A percentile compares a stretch with the other conserved stretches of the same genome.
Evolutionary conservation across 1,140 invertebrate species (phyloP).

Genomic region (Cyclargus thomasi): DNA sequence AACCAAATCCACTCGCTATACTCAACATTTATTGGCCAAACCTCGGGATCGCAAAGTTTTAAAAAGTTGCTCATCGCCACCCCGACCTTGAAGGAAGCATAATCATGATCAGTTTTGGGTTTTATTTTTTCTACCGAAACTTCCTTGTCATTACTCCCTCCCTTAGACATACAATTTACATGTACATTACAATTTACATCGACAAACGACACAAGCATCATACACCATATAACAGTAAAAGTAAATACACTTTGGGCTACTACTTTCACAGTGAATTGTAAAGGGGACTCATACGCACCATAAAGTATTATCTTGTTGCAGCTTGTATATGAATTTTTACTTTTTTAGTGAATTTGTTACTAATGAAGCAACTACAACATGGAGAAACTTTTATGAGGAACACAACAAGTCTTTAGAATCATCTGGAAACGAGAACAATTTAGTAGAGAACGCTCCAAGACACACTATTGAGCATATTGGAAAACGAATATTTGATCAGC

Average conservation of each 20-base stretch:
- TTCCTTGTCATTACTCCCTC: no score
- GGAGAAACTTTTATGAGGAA: constrained; percentile 66
- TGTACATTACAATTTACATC: no score
- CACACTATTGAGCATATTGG: constrained; percentile 47
- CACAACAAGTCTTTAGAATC: constrained; percentile 62
- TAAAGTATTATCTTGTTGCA: neutral
- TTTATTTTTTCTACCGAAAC: neutral
- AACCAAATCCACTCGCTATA: neutral
- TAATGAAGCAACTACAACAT: constrained; percentile 62
- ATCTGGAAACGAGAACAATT: constrained; percentile 46
- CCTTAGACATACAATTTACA: no score
- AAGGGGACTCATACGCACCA: no score
- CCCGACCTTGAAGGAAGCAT: neutral
- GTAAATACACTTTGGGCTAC: no score
- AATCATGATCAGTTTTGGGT: neutral
- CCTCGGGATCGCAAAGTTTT: neutral
- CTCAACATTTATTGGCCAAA: neutral
- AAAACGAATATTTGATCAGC: constrained; percentile 54
- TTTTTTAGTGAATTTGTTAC: constrained; percentile 58
- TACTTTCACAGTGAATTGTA: no score
- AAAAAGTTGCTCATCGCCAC: neutral
- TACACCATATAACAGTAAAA: no score
- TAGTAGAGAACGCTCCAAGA: constrained; percentile 33
- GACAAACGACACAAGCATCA: no score
- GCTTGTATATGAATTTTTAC: neutral